A percentile compares a stretch with the other conserved stretches of the same genome.
phyloP scores from a whole-genome alignment of 1,140 invertebrate species.

The Euura lappo region DNA sequence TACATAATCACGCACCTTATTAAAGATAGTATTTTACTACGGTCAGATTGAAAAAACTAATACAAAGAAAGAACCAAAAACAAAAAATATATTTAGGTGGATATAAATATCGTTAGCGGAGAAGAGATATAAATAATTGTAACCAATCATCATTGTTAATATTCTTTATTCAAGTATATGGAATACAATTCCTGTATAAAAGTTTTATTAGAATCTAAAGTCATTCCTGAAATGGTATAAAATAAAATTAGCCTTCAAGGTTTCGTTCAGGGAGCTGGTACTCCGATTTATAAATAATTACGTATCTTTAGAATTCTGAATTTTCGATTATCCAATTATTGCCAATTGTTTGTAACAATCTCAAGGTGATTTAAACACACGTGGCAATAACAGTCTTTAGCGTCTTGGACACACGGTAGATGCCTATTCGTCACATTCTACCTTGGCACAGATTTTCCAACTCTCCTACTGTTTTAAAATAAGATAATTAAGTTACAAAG shows the following conservation, averaged over 20 bases:
- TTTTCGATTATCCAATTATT: neutral
- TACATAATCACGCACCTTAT: neutral
- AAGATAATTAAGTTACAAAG: neutral
- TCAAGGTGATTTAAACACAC: too few species aligned
- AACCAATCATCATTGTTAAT: neutral
- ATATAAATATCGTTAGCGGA: neutral
- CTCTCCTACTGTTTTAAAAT: neutral
- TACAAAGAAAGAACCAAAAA: neutral
- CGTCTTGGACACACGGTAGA: neutral
- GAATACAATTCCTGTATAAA: neutral
- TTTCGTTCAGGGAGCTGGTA: neutral
- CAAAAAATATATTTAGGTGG: constrained; percentile 1
- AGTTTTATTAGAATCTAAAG: neutral
- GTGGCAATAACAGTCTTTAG: neutral
- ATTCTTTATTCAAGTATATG: neutral
- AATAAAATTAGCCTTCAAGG: too few species aligned
- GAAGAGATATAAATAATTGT: neutral
- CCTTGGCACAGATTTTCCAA: neutral
- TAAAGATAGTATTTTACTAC: neutral
- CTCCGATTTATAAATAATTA: too few species aligned
- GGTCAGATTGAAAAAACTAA: neutral
- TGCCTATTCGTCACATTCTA: neutral
- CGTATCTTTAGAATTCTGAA: neutral
- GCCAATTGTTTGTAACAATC: too few species aligned
- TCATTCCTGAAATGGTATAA: neutral